These are phyloP conservation scores for Falcunculus frontatus DNA, from an alignment of 2,113 vertebrate genomes.

Conservation along the genomic window DNA sequence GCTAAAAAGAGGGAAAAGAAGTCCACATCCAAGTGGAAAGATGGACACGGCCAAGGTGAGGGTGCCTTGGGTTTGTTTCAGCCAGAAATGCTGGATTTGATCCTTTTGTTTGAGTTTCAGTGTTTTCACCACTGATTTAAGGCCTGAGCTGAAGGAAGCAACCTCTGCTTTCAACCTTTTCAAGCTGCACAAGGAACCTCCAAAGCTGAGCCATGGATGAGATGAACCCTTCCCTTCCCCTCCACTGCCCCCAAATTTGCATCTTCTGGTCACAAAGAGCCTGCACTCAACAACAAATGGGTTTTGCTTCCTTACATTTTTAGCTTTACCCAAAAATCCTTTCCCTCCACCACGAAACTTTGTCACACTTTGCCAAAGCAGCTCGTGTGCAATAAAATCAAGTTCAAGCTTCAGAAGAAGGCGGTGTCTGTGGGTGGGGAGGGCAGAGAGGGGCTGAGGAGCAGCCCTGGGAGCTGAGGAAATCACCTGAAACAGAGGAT, in stretches of 20 bases:
- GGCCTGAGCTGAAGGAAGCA: neutral
- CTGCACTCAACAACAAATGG: fast-evolving
- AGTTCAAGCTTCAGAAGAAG: neutral
- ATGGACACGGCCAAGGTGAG: neutral
- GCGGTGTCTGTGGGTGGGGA: neutral
- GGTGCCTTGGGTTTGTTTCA: neutral
- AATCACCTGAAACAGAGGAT: neutral
- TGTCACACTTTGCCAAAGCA: neutral
- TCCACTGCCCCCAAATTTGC: fast-evolving
- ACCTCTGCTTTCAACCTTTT: neutral
- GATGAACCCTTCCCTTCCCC: neutral
- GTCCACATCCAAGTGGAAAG: neutral
- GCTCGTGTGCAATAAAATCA: neutral
- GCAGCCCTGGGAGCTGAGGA: neutral
- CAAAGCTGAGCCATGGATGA: fast-evolving
- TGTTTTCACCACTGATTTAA: neutral
- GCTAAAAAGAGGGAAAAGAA: neutral
- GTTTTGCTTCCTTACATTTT: fast-evolving
- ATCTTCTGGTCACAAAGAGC: fast-evolving
- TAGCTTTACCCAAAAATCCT: neutral
- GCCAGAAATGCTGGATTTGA: neutral
- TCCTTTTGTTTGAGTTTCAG: neutral
- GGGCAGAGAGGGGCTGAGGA: neutral
- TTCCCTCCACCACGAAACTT: neutral
- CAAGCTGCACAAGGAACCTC: neutral